A percentile compares a stretch with the other conserved stretches of the same genome.
These are phyloP conservation scores for Alcis repandata DNA, from an alignment of 2,888 invertebrate species.

Conservation along the genomic window DNA sequence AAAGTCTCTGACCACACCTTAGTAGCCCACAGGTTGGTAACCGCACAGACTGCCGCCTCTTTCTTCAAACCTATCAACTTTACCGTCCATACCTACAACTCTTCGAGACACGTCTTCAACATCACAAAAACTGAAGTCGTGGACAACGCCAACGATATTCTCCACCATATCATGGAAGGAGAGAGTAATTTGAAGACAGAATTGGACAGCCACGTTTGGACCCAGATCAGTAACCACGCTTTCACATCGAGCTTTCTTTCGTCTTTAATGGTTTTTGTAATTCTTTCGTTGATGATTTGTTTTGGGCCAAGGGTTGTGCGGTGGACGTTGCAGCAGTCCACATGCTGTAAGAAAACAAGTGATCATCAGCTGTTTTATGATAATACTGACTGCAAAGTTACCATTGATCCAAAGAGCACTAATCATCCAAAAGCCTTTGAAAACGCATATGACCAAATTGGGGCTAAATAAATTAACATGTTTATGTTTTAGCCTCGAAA, in stretches of 20 bases:
- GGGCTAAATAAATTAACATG: too few relatives aligned
- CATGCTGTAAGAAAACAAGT: not conserved
- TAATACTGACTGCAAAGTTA: not conserved
- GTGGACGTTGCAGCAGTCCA: not conserved
- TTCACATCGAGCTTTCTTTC: not conserved
- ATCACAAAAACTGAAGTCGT: not conserved
- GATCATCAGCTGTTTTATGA: not conserved
- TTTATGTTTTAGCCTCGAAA: too few relatives aligned
- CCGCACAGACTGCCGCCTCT: not conserved
- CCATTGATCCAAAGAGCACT: too few relatives aligned
- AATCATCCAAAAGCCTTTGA: too few relatives aligned
- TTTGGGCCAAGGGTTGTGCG: not conserved
- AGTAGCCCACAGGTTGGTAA: not conserved
- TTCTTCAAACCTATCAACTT: slow-evolving; percentile 3
- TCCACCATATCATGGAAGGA: not conserved
- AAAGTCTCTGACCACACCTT: not conserved
- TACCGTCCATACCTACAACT: not conserved
- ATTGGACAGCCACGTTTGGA: not conserved
- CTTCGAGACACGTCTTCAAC: not conserved
- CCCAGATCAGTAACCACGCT: not conserved
- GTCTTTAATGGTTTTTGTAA: not conserved
- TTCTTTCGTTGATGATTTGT: slow-evolving; percentile 6
- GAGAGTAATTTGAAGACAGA: slow-evolving; percentile 1
- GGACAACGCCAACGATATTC: not conserved
- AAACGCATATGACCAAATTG: too few relatives aligned